Conservation (phyloP, 2,797 vertebrate species). For the Meda fulgida region DNA sequence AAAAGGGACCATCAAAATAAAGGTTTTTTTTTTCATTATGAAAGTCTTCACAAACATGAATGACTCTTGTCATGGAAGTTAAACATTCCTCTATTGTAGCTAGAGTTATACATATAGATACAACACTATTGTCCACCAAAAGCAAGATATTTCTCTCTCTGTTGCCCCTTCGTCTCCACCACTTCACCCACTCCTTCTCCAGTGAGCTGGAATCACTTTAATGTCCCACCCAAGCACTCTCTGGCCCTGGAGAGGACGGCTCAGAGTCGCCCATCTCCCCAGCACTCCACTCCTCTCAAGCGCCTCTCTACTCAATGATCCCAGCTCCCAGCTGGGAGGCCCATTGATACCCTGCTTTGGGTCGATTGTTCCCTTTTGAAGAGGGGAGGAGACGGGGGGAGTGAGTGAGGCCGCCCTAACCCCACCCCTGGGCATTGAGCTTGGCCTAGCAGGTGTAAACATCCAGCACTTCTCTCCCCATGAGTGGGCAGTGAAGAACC, state of each 20-base stretch:
- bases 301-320: slow-evolving; percentile 71
- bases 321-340: slow-evolving; percentile 80
- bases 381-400: slow-evolving; percentile 77
- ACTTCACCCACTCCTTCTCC: slow-evolving; percentile 77
- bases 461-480: slow-evolving; percentile 71
- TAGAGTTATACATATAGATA: neutral
- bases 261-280: slow-evolving; percentile 69
- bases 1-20: too few species aligned
- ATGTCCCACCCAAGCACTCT: slow-evolving; percentile 78
- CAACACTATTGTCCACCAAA: slow-evolving; percentile 63
- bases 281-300: slow-evolving; percentile 69
- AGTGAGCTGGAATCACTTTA: slow-evolving; percentile 77
- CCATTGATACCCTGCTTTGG: slow-evolving; percentile 79
- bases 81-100: slow-evolving; percentile 10
- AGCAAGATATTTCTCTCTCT: slow-evolving; percentile 61
- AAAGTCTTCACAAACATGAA: neutral
- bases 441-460: slow-evolving; percentile 82
- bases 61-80: neutral
- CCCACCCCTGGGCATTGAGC: slow-evolving; percentile 78
- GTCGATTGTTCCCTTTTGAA: slow-evolving; percentile 78
- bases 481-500: slow-evolving; percentile 68
- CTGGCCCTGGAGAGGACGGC: slow-evolving; percentile 73
- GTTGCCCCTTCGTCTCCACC: slow-evolving; percentile 54
- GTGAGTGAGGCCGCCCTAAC: slow-evolving; percentile 77
- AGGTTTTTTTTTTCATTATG: too few species aligned